A percentile compares a stretch with the other conserved stretches of the same genome.
These are phyloP conservation scores for Bergia puertoricense DNA, from an alignment of 92 coral and sea anemone genomes.

Conservation along the genomic window DNA sequence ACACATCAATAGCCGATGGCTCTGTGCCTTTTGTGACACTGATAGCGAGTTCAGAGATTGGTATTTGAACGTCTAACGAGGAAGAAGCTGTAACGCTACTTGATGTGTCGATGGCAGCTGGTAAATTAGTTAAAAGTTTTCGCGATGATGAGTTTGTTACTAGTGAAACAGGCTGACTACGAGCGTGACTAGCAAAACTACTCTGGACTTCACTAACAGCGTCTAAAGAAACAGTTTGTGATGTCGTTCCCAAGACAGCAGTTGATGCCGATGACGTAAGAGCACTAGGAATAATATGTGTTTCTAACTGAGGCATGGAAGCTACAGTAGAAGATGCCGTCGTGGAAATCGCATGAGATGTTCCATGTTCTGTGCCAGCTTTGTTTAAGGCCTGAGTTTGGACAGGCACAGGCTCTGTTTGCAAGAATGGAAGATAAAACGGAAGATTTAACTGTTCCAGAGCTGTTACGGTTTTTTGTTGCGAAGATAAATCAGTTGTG, in stretches of 20 bases:
- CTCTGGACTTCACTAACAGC: neutral
- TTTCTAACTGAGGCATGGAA: neutral
- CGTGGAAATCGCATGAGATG: neutral
- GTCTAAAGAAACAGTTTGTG: neutral
- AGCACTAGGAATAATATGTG: neutral
- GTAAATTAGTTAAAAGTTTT: neutral
- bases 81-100: neutral
- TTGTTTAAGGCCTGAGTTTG: constrained; percentile 6
- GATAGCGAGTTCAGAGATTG: constrained; percentile 22
- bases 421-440: neutral
- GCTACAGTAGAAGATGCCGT: neutral
- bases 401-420: neutral
- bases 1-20: neutral
- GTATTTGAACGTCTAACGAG: neutral
- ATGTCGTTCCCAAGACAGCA: neutral
- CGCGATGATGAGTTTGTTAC: neutral
- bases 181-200: neutral
- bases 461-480: neutral
- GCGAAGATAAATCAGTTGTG: neutral
- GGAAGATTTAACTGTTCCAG: neutral
- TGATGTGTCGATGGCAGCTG: constrained; percentile 7
- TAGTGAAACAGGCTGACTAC: neutral
- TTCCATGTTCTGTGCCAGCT: neutral
- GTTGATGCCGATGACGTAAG: neutral
- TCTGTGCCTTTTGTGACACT: constrained; percentile 18